Evolutionary conservation across 2,888 invertebrate genomes (phyloP).

Genomic region (Metacarcinus magister): DNA sequence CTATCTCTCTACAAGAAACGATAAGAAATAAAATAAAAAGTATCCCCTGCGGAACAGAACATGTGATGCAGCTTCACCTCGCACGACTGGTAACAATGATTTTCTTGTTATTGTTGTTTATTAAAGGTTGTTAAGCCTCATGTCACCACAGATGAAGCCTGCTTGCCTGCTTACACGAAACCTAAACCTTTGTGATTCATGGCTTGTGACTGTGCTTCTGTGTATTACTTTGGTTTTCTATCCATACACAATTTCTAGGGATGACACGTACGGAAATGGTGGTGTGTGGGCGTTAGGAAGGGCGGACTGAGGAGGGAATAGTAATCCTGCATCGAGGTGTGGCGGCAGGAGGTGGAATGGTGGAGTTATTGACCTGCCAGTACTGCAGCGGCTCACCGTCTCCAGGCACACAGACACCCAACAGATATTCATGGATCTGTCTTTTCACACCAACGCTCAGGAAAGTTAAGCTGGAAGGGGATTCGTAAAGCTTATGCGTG

Average conservation of each 20-base stretch:
- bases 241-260: not conserved
- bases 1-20: not conserved
- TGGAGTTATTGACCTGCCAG: conserved; percentile 44
- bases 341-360: not conserved
- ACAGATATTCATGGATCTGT: not conserved
- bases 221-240: not conserved
- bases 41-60: not conserved
- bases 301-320: not conserved
- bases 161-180: not conserved
- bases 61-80: not conserved
- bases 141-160: not conserved
- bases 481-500: not conserved
- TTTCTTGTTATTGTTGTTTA: not conserved
- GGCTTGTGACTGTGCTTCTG: conserved; percentile 17
- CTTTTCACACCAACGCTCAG: conserved; percentile 43
- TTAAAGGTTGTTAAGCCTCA: not conserved
- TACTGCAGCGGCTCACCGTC: not conserved
- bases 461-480: conserved; percentile 31
- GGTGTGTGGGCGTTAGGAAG: not conserved
- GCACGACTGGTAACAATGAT: not conserved
- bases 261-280: not conserved
- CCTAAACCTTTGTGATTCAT: not conserved
- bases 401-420: not conserved
- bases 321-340: conserved; percentile 19
- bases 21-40: not conserved